These are phyloP conservation scores for Pangasius sanitwongsei DNA, from an alignment of 2,797 vertebrate species.

Conservation along the genomic window DNA sequence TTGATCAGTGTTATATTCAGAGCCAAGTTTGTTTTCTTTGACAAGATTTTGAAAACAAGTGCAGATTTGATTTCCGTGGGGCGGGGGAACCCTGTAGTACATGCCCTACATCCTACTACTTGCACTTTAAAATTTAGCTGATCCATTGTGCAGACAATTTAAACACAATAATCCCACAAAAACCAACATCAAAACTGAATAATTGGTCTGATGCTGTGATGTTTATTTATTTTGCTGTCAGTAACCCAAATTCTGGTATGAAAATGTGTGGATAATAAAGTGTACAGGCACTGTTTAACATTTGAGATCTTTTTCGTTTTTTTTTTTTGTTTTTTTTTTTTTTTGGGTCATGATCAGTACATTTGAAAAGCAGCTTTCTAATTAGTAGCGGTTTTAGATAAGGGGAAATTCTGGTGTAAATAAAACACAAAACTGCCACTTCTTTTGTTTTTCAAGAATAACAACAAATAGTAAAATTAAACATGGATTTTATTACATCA, in stretches of 20 bases:
- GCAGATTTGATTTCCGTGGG: neutral
- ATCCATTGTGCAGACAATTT: neutral
- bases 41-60: neutral
- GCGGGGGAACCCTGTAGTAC: neutral
- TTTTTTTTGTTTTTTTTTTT: neutral
- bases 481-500: conserved; percentile 26
- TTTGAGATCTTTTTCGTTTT: neutral
- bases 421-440: neutral
- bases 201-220: conserved; percentile 34
- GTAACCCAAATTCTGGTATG: conserved; percentile 49
- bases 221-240: conserved; percentile 46
- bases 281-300: conserved; percentile 14
- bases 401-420: neutral
- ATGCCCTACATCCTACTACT: neutral
- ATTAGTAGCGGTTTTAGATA: neutral
- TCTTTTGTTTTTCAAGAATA: neutral
- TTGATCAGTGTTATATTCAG: conserved; percentile 19
- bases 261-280: conserved; percentile 59
- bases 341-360: neutral
- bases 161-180: conserved; percentile 14
- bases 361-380: neutral
- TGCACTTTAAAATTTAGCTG: conserved; percentile 25
- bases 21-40: neutral
- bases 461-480: neutral
- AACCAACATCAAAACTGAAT: conserved; percentile 13